Percentiles rank a stretch among this genome's conserved stretches.
phyloP scores from a whole-genome alignment of 1,140 invertebrate species.

The Cheumatopsyche charites region DNA sequence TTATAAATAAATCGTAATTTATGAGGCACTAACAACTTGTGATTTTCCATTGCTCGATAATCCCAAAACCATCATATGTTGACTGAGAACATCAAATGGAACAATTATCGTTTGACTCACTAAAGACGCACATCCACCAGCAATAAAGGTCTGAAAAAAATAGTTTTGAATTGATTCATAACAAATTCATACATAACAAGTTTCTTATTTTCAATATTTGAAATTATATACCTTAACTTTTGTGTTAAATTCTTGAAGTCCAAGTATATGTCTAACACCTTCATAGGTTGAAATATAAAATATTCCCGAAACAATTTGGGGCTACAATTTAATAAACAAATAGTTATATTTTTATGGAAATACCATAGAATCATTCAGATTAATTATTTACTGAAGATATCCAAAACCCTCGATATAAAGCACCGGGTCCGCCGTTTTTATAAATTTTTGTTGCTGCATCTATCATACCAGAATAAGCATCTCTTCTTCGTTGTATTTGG shows the following conservation, averaged over 20 bases:
- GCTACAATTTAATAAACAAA: constrained; percentile 48
- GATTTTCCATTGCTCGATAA: constrained; percentile 51
- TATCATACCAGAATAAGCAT: constrained; percentile 85
- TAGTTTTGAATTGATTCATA: not conserved
- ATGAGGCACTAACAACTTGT: not conserved
- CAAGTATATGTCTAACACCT: constrained; percentile 82
- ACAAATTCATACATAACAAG: not conserved
- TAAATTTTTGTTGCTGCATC: constrained; percentile 94
- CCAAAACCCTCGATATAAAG: constrained; percentile 96
- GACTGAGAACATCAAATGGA: constrained; percentile 94
- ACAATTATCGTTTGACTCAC: constrained; percentile 96
- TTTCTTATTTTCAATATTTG: not conserved
- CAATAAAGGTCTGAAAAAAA: constrained; percentile 68
- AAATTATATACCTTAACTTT: constrained; percentile 61
- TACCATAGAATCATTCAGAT: not conserved
- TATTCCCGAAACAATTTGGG: constrained; percentile 80
- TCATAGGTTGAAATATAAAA: constrained; percentile 97
- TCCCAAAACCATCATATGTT: constrained; percentile 95
- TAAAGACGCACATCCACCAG: constrained; percentile 86
- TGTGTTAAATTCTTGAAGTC: constrained; percentile 67
- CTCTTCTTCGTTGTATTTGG: constrained; percentile 85
- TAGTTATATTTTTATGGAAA: not conserved
- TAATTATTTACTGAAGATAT: constrained; percentile 73
- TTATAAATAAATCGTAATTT: not conserved
- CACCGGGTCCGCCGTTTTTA: constrained; percentile 81